Conservation (phyloP, 2,888 invertebrate species). For the Drosophila falleni region DNA sequence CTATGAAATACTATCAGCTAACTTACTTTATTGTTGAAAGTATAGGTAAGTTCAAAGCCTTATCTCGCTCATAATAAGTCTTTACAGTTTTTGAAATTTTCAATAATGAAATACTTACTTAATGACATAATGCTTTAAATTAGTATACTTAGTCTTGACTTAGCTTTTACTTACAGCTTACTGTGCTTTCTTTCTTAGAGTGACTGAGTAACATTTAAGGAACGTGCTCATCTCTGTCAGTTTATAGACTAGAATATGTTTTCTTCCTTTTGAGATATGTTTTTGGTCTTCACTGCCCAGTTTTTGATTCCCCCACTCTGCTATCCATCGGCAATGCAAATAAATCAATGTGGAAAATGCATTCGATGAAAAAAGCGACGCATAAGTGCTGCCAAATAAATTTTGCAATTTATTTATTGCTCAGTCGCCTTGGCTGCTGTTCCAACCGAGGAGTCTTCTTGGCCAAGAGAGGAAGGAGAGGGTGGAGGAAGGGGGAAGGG, state of each 20-base stretch:
- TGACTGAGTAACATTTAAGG: not conserved
- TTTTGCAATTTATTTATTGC: conserved; percentile 78
- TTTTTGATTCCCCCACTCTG: conserved; percentile 6
- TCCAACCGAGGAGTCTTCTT: conserved; percentile 19
- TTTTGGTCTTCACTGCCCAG: conserved; percentile 23
- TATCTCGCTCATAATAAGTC: too few species aligned
- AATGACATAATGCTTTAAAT: not conserved
- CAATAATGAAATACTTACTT: not conserved
- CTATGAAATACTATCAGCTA: too few species aligned
- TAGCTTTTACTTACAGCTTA: not conserved
- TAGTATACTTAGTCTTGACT: not conserved
- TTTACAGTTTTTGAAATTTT: too few species aligned
- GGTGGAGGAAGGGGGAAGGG: not conserved
- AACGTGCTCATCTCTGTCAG: conserved; percentile 26
- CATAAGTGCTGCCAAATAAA: conserved; percentile 78
- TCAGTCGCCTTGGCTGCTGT: conserved; percentile 57
- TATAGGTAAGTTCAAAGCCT: too few species aligned
- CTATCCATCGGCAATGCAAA: conserved; percentile 59
- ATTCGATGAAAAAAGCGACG: conserved; percentile 79
- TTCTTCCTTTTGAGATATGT: conserved; percentile 54
- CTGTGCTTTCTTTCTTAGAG: not conserved
- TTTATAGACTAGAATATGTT: conserved; percentile 54
- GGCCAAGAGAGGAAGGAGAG: not conserved
- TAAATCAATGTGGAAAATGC: conserved; percentile 75
- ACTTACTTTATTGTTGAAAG: too few species aligned